Percentiles rank a stretch among this genome's conserved stretches.
phyloP scores from a whole-genome alignment of 2,797 vertebrate species.

The Netta rufina region DNA sequence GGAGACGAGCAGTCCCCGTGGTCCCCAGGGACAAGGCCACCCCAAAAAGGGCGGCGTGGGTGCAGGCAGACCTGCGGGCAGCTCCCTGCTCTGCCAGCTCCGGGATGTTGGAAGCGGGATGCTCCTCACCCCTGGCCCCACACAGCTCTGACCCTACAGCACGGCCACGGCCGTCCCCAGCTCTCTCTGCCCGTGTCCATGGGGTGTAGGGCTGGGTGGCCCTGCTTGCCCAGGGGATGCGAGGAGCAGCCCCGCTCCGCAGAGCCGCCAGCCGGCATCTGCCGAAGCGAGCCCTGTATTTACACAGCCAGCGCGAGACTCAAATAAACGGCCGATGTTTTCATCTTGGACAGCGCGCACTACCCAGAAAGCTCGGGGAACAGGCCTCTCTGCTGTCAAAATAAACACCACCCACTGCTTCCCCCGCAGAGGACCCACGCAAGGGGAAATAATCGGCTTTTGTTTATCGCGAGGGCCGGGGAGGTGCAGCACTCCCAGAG shows the following conservation, averaged over 20 bases:
- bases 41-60: background rate
- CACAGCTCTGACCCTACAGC: background rate
- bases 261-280: background rate
- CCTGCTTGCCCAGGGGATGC: background rate
- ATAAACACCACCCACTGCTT: background rate
- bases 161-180: too few relatives aligned
- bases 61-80: background rate
- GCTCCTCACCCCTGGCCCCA: background rate
- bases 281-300: background rate
- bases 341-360: background rate
- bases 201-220: background rate
- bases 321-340: conserved; percentile 1
- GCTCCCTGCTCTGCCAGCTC: background rate
- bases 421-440: fast-evolving
- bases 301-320: background rate
- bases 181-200: fast-evolving
- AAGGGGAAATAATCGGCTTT: background rate
- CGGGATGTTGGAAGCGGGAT: background rate
- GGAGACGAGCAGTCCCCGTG: background rate
- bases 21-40: background rate
- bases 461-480: background rate
- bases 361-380: background rate
- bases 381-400: background rate
- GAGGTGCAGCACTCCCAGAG: background rate
- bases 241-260: background rate